A percentile compares a stretch with the other conserved stretches of the same genome.
Evolutionary conservation across 2,888 invertebrate species (phyloP).

Genomic region (Imbricaverruca yamaguchii): DNA sequence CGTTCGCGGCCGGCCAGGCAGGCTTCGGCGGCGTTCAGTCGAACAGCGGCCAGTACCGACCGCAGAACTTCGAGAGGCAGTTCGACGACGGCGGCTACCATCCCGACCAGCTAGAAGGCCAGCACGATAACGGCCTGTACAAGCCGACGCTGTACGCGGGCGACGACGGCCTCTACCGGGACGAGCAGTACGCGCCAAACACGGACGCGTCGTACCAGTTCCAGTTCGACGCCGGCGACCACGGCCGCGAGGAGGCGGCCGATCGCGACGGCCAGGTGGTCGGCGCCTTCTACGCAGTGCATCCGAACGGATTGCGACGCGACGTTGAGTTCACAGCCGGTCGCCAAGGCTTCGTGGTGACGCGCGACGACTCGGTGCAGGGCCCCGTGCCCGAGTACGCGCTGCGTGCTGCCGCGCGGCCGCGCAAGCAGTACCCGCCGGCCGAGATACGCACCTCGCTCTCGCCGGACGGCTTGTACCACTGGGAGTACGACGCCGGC

Average conservation of each 20-base stretch:
- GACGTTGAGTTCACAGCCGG: constrained; percentile 10
- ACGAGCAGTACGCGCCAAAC: constrained; percentile 1
- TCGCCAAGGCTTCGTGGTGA: background rate
- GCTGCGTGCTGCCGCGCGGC: background rate
- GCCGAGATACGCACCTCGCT: constrained; percentile 6
- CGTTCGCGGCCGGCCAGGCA: background rate
- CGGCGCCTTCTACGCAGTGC: constrained; percentile 13
- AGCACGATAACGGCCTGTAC: background rate
- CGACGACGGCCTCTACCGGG: constrained; percentile 10
- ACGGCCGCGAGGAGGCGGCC: constrained; percentile 10
- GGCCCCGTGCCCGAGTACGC: constrained; percentile 17
- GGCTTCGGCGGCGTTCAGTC: background rate
- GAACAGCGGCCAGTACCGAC: background rate
- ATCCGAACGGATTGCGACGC: background rate
- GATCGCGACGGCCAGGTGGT: background rate
- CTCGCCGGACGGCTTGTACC: background rate
- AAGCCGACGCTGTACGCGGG: background rate
- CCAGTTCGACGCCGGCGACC: constrained; percentile 20
- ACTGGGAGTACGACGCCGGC: constrained; percentile 18
- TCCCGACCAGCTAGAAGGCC: background rate
- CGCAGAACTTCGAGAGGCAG: background rate
- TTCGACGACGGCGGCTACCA: background rate
- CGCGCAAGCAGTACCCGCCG: background rate
- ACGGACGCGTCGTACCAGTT: constrained; percentile 17
- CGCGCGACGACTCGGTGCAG: constrained; percentile 14